Evolutionary conservation across 2,113 vertebrate species (phyloP), one percentile per base, ranked within the genome.

Genomic region (Amazona guildingii): DNA sequence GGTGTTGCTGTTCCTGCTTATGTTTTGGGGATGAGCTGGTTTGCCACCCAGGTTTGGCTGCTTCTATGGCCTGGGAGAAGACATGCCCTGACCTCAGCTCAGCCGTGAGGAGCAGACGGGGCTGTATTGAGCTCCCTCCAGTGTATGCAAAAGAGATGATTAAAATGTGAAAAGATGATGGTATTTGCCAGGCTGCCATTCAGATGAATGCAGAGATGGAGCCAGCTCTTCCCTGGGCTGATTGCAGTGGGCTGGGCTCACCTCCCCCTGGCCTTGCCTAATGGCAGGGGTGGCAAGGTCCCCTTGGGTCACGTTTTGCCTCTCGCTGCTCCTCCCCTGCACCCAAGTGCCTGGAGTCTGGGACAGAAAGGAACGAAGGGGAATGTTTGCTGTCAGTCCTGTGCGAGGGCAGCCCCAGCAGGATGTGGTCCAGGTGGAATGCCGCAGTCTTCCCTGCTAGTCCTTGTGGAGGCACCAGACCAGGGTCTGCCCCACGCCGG

Each of bases 391-490:
- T n/a, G 29, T 49, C 13, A 4, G 46, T 72, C 44, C 51, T 29
- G 4, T 5, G 64, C 2, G 21, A 68, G 91, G 4, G 2, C 54
- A 35, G 74, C 9, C 48, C 76, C 66, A 15, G 83, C 62, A 55
- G 54, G 67, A 28, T 28, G 57, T 11, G 4, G 10, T 33, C 35
- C 2, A 0, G 52, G 43, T 20, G 72, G 87, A 67, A 46, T 0
- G 12, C 64, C 3, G 15, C 9, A 35, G 61, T 25, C 62, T 21
- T 37, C 17, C 55, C 23, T 2, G 24, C 90, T 97, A 97, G 66
- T 99, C 98, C 97, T 98, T 99, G 96, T 99, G 98, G 57, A 99
- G 98, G 96, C 99, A 99, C 99, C 99, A 99, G 92, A 99, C 99
- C 96, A 99, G 90, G 0, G 99, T 99, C 98, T 99, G 99, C 43